Conservation (phyloP, 2,888 invertebrate species). For the Anticlea derivata region DNA sequence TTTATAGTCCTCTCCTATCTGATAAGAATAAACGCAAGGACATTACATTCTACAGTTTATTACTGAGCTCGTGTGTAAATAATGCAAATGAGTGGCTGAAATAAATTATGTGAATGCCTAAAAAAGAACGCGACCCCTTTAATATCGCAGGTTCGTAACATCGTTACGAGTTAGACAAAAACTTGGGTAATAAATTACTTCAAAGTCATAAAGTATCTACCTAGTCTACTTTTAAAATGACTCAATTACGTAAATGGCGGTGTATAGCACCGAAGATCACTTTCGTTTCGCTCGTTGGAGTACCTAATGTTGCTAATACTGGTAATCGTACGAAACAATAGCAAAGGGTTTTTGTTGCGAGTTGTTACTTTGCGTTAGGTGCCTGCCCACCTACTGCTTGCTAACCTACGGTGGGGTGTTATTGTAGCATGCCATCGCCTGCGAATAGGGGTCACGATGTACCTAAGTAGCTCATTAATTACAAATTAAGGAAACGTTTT, state of each 20-base stretch:
- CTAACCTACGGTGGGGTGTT: not conserved
- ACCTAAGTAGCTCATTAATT: conserved; percentile 13
- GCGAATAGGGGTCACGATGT: conserved; percentile 14
- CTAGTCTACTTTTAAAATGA: conserved; percentile 19
- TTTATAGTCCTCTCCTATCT: conserved; percentile 34
- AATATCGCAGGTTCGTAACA: conserved; percentile 12
- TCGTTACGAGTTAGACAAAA: not conserved
- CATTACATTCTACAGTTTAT: conserved; percentile 38
- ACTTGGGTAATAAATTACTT: conserved; percentile 19
- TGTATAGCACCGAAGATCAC: conserved; percentile 36
- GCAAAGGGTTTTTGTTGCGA: conserved; percentile 31
- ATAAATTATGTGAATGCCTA: conserved; percentile 28
- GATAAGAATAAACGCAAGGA: conserved; percentile 33
- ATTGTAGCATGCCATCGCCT: conserved; percentile 14
- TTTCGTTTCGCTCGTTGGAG: conserved; percentile 43
- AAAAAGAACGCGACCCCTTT: conserved; percentile 33
- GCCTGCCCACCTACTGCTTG: too few species aligned
- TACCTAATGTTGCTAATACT: conserved; percentile 11
- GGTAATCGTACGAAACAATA: conserved; percentile 38
- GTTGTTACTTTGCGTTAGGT: too few species aligned
- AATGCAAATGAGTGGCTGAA: conserved; percentile 37
- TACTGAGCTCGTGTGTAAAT: conserved; percentile 30
- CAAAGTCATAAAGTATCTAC: conserved; percentile 11
- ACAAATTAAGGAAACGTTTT: conserved; percentile 19
- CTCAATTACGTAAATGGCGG: conserved; percentile 40